These are phyloP conservation scores for Notolabrus celidotus DNA, from an alignment of 2,797 vertebrate species.

Conservation along the genomic window DNA sequence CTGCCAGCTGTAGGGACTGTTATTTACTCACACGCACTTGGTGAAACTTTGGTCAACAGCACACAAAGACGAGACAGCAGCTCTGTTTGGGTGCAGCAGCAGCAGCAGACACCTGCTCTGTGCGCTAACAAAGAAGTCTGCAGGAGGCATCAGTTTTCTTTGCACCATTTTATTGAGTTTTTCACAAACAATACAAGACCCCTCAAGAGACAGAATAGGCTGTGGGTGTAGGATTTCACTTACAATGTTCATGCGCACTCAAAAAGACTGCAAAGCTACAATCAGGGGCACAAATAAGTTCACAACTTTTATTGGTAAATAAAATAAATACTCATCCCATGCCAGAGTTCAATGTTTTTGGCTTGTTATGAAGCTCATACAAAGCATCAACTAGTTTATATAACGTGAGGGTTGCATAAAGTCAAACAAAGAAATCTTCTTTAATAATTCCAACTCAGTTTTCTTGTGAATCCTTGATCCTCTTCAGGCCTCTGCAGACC, in stretches of 20 bases:
- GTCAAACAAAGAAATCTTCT: too few relatives aligned
- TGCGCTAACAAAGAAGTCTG: constrained; percentile 8
- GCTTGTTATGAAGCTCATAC: too few relatives aligned
- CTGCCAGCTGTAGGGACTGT: constrained; percentile 67
- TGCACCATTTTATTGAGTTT: constrained; percentile 18
- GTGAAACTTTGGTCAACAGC: constrained; percentile 69
- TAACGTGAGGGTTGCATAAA: too few relatives aligned
- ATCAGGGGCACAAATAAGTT: background rate
- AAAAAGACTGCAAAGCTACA: background rate
- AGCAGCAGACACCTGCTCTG: constrained; percentile 49
- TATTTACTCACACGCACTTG: constrained; percentile 62
- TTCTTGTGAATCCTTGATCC: too few relatives aligned
- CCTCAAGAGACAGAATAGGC: background rate
- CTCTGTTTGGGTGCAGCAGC: constrained; percentile 25
- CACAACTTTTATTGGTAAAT: too few relatives aligned
- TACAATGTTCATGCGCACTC: background rate
- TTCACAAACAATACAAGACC: background rate
- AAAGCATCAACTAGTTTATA: too few relatives aligned
- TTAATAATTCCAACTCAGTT: too few relatives aligned
- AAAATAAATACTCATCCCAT: too few relatives aligned
- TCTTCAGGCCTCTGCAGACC: too few relatives aligned
- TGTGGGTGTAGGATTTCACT: background rate
- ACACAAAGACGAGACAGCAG: constrained; percentile 32
- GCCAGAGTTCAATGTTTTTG: too few relatives aligned
- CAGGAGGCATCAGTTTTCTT: background rate